Evolutionary conservation across 2,888 invertebrate genomes (phyloP).

Genomic region (Polydrusus tereticollis): DNA sequence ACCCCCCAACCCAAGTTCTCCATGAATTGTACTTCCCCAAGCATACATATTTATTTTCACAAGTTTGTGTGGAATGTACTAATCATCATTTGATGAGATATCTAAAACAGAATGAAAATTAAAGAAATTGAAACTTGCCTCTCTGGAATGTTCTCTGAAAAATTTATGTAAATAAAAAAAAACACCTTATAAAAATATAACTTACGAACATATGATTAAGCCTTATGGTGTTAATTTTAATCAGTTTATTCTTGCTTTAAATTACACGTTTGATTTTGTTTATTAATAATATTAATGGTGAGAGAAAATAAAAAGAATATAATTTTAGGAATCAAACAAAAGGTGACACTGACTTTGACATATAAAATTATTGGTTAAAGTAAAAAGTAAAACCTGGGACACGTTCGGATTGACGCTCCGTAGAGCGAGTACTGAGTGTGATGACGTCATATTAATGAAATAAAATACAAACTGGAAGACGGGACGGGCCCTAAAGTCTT

Average conservation of each 20-base stretch:
- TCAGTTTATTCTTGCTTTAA: constrained; percentile 7
- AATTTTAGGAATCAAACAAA: background rate
- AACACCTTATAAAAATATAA: background rate
- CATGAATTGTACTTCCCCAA: constrained; percentile 84
- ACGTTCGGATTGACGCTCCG: no score
- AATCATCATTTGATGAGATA: constrained; percentile 21
- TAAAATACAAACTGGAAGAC: no score
- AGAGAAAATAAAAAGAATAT: constrained; percentile 9
- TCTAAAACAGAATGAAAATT: background rate
- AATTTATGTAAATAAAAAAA: background rate
- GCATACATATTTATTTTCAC: constrained; percentile 70
- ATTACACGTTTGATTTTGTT: constrained; percentile 25
- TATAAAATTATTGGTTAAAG: constrained; percentile 2
- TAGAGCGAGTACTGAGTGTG: no score
- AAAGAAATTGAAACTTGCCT: background rate
- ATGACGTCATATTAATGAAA: no score
- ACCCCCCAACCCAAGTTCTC: constrained; percentile 84
- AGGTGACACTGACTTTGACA: constrained; percentile 7
- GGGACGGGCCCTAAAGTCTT: no score
- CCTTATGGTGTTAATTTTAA: background rate
- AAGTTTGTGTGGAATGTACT: background rate
- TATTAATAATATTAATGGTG: no score
- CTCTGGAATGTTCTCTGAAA: background rate
- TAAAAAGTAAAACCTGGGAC: no score
- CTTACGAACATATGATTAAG: background rate